phyloP scores from a whole-genome alignment of 2,888 invertebrate genomes.

The Watsonalla cultraria region DNA sequence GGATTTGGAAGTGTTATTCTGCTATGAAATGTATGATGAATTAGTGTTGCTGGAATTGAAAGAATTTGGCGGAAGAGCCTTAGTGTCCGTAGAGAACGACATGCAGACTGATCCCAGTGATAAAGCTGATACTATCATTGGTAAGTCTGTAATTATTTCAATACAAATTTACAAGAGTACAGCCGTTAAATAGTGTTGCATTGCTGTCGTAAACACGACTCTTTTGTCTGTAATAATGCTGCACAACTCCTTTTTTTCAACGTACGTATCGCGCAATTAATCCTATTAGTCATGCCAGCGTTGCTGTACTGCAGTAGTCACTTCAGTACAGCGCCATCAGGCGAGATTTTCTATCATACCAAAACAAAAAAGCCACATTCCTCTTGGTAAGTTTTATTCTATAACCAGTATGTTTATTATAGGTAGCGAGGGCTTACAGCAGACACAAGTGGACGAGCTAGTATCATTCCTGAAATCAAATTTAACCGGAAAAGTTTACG shows the following conservation, averaged over 20 bases:
- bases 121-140: constrained; percentile 79
- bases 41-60: constrained; percentile 93
- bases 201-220: too few relatives aligned
- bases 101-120: constrained; percentile 85
- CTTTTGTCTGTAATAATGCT: too few relatives aligned
- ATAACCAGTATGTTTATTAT: constrained; percentile 8
- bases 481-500: constrained; percentile 88
- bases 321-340: too few relatives aligned
- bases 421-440: constrained; percentile 83
- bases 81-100: constrained; percentile 96
- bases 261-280: too few relatives aligned
- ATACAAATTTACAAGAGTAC: too few relatives aligned
- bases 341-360: too few relatives aligned
- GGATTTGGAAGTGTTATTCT: constrained; percentile 94
- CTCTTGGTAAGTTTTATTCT: too few relatives aligned
- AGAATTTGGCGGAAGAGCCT: constrained; percentile 85
- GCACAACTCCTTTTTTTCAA: too few relatives aligned
- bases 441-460: constrained; percentile 87
- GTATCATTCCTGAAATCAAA: constrained; percentile 87
- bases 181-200: too few relatives aligned
- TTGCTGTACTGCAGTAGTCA: too few relatives aligned
- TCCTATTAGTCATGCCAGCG: too few relatives aligned
- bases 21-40: constrained; percentile 98
- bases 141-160: constrained; percentile 39
- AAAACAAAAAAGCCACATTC: too few relatives aligned